Base-by-base conservation (phyloP, 2,113 vertebrate species). In the Conger conger region DNA sequence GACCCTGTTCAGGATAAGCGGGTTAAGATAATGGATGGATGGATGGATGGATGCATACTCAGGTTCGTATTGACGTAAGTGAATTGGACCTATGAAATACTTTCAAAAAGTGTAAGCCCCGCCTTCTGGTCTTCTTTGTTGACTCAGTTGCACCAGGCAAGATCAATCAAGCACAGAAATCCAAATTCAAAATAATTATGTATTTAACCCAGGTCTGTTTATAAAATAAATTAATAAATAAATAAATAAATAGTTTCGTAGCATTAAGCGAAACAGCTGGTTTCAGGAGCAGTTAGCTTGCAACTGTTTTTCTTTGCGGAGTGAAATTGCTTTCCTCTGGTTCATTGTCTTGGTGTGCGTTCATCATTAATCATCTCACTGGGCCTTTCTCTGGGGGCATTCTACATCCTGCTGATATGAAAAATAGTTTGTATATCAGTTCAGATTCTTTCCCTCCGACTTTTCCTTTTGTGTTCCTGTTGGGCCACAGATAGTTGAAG, bases 321-420 rank as follows among this genome's bases (percentile, higher is more conserved):
- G 68, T 33, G 11, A 73, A 73, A 73, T 73, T 73, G 68, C 68
- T 73, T 73, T 68, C 20, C 5, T 68, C n/a, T 73, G 68, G 68
- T 73, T 33, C 68, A 73, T 73, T 73, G 68, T 73, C 68, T 73
- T 33, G 68, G 68, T 73, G n/a, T 73, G 68, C n/a, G 15, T 73
- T n/a, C 13, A 7, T 33, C 68, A 73, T 73, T 73, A 73, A 73
- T 73, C 68, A 73, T 73, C 33, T 73, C n/a, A 30, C 68, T 73
- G 0, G 6, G n/a, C 68, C 63, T 73, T 33, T 33, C 63, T 73
- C 63, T 73, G 5, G 0, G 63, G 63, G 23, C 4, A 27, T 73
- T 27, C 68, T 73, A 73, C 4, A 73, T 33, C 5, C 33, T 33
- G 68, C 27, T 73, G 68, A 73, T 73, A 27, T 33, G n/a, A 73